phyloP scores from a whole-genome alignment of 1,140 invertebrate species.

The Zaprionus ghesquierei region DNA sequence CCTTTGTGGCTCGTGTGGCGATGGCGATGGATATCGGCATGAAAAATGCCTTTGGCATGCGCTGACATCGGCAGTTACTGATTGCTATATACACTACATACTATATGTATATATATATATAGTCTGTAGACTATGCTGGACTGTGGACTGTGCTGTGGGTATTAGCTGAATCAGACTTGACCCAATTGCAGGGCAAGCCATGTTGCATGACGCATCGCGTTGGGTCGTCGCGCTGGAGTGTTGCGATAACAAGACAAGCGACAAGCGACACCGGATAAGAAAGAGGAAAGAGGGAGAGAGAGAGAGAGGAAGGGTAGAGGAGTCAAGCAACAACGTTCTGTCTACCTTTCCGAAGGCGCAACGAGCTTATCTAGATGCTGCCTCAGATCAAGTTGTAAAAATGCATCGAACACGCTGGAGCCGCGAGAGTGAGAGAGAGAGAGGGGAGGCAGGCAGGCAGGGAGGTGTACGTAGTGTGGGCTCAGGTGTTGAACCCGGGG shows the following conservation, averaged over 20 bases:
- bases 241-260: conserved; percentile 42
- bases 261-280: conserved; percentile 43
- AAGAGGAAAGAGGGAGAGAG: conserved; percentile 16
- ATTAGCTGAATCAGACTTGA: conserved; percentile 59
- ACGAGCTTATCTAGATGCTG: conserved; percentile 69
- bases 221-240: conserved; percentile 25
- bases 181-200: conserved; percentile 50
- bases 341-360: conserved; percentile 16
- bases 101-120: conserved; percentile 5
- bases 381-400: conserved; percentile 77
- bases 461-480: conserved; percentile 32
- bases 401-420: conserved; percentile 43
- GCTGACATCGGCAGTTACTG: conserved; percentile 51
- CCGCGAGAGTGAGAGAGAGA: neutral
- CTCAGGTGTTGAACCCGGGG: conserved; percentile 64
- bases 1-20: conserved; percentile 12
- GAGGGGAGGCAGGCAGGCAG: neutral
- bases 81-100: neutral
- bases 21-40: conserved; percentile 21
- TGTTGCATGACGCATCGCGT: conserved; percentile 56
- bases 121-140: conserved; percentile 3
- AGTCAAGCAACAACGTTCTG: conserved; percentile 21
- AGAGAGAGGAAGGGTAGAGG: conserved; percentile 41
- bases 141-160: conserved; percentile 21
- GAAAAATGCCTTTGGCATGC: conserved; percentile 65